These are phyloP conservation scores for Zophobas morio DNA, from an alignment of 1,140 invertebrate species.

Conservation along the genomic window DNA sequence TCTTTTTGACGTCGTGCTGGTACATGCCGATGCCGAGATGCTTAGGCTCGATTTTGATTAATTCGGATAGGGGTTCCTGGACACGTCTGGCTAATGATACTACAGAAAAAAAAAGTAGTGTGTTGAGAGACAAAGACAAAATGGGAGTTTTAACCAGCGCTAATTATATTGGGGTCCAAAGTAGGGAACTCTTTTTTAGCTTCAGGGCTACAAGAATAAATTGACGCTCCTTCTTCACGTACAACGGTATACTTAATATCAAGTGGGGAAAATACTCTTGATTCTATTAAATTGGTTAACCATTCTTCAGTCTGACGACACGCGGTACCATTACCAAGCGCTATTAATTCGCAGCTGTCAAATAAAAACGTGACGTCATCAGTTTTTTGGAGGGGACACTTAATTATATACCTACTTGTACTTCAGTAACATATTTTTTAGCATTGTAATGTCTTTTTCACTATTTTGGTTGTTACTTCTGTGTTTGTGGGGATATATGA, in stretches of 20 bases:
- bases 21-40: slow-evolving; percentile 94
- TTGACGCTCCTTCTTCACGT: slow-evolving; percentile 89
- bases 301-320: slow-evolving; percentile 88
- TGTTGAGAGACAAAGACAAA: neutral
- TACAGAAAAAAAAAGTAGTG: slow-evolving; percentile 52
- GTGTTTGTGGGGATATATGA: slow-evolving; percentile 77
- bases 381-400: too few relatives aligned
- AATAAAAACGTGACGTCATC: slow-evolving; percentile 33
- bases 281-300: slow-evolving; percentile 77
- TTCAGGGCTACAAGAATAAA: slow-evolving; percentile 89
- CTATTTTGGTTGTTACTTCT: slow-evolving; percentile 32
- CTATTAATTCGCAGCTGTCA: slow-evolving; percentile 80
- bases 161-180: slow-evolving; percentile 85
- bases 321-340: slow-evolving; percentile 90
- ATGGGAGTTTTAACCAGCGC: slow-evolving; percentile 73
- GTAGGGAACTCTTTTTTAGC: slow-evolving; percentile 88
- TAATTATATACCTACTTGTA: slow-evolving; percentile 53
- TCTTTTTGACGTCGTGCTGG: slow-evolving; percentile 90
- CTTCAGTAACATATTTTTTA: slow-evolving; percentile 59
- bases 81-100: slow-evolving; percentile 90
- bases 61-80: slow-evolving; percentile 90
- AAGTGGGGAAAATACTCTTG: slow-evolving; percentile 70
- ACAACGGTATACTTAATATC: slow-evolving; percentile 86
- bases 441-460: slow-evolving; percentile 52
- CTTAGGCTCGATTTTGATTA: slow-evolving; percentile 93